Conservation (phyloP, 2,888 invertebrate genomes). For the Catocala nupta region DNA sequence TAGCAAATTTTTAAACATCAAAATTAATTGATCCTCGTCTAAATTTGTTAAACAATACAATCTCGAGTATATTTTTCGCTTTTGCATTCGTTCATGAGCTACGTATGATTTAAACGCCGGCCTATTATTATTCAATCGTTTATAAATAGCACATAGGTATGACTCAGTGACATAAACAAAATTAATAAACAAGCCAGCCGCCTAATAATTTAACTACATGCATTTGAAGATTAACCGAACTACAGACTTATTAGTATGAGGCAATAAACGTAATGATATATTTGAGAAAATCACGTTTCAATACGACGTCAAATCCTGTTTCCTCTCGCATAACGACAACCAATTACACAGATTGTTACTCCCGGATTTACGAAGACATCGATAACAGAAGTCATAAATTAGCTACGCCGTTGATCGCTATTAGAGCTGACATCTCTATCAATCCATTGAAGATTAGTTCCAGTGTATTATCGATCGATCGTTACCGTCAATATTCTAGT, state of each 20-base stretch:
- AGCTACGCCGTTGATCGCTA: constrained; percentile 32
- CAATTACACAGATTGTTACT: constrained; percentile 53
- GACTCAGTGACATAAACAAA: constrained; percentile 2
- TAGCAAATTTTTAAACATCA: too few relatives aligned
- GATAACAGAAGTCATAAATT: constrained; percentile 44
- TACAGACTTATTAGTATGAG: background rate
- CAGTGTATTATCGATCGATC: constrained; percentile 32
- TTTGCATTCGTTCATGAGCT: too few relatives aligned
- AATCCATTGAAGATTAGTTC: constrained; percentile 52
- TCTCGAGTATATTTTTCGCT: too few relatives aligned
- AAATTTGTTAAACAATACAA: too few relatives aligned
- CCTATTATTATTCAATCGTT: background rate
- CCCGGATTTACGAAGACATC: constrained; percentile 51
- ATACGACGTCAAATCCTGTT: background rate
- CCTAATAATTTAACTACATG: background rate
- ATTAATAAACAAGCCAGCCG: background rate
- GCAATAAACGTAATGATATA: constrained; percentile 2
- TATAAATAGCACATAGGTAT: background rate
- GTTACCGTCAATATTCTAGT: constrained; percentile 1
- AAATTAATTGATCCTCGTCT: too few relatives aligned
- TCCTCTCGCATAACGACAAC: constrained; percentile 24
- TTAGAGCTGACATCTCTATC: constrained; percentile 35
- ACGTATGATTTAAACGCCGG: background rate
- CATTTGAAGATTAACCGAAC: background rate
- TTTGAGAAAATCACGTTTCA: background rate